Base-by-base conservation (phyloP, 2,888 invertebrate genomes). In the Diogma glabrata region DNA sequence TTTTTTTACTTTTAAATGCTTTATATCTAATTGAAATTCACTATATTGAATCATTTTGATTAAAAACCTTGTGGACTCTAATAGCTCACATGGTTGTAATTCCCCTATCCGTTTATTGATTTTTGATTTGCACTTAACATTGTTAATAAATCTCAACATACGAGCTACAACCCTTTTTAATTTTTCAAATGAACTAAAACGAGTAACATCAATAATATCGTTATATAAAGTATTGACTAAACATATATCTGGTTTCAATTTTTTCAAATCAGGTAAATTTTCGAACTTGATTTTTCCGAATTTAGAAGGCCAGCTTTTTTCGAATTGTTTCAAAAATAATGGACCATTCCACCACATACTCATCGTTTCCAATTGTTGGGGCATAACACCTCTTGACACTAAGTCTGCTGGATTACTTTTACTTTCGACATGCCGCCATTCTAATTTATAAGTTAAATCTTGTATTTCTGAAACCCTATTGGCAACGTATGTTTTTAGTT, bases 391-490 rank as follows among this genome's bases (percentile, higher is more conserved):
- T 17, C 56, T 50, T 14, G 57, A 56, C 19, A 52, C 50, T 7
- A 53, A 20, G n/a, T n/a, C n/a, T n/a, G n/a, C n/a, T n/a, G n/a
- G n/a, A 38, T 57, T 58, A 17, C 43, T 14, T 4, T 17, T 36
- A 22, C 54, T 48, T 10, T 48, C 30, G 2, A 57, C 51, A 43
- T 56, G 57, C 6, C 49, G 48, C 56, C 56, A 56, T 19, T 43
- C 20, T 3, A 33, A 38, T 7, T 14, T 19, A 9, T 53, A 17
- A n/a, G 52, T 47, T 6, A 26, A 28, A 3, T 55, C 52, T 9
- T 52, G 14, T 16, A 57, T 55, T 30, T 54, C 49, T 19, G 52
- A 17, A 12, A 58, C 56, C 5, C 58, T 51, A 22, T 52, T 55
- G 20, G 52, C 53, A 3, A 58, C 54, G 45, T 55, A 56, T 20